Conservation (phyloP, 2,797 vertebrate species). For the Arnoldichthys spilopterus region DNA sequence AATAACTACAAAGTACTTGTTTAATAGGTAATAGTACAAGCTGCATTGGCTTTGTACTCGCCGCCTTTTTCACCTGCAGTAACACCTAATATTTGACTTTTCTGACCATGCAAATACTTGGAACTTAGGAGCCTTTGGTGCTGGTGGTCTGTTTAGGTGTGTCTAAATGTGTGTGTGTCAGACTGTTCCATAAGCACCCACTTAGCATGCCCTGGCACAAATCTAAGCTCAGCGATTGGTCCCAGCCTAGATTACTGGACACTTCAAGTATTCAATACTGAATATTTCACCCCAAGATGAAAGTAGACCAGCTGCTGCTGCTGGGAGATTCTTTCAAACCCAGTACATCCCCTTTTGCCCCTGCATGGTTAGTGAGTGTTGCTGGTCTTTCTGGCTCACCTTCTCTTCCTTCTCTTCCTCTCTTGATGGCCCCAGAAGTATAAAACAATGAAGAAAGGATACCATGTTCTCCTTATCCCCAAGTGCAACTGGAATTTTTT, state of each 20-base stretch:
- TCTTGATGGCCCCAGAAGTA: background rate
- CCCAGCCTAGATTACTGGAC: background rate
- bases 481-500: background rate
- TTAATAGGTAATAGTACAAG: constrained; percentile 49
- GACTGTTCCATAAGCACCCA: background rate
- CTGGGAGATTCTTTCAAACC: background rate
- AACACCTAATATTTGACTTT: constrained; percentile 37
- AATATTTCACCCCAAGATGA: background rate
- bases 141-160: background rate
- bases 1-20: constrained; percentile 18
- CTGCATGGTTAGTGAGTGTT: background rate
- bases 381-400: constrained; percentile 32
- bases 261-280: background rate
- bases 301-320: background rate
- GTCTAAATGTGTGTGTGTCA: constrained; percentile 1
- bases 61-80: constrained; percentile 15
- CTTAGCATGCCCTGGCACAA: background rate
- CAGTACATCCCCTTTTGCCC: background rate
- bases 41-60: constrained; percentile 10
- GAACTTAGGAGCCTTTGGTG: constrained; percentile 14
- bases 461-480: constrained; percentile 14
- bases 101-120: constrained; percentile 27
- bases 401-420: constrained; percentile 30
- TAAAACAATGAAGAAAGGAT: background rate
- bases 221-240: background rate